Evolutionary conservation across 1,140 invertebrate species (phyloP).

Genomic region (Lycorma delicatula): DNA sequence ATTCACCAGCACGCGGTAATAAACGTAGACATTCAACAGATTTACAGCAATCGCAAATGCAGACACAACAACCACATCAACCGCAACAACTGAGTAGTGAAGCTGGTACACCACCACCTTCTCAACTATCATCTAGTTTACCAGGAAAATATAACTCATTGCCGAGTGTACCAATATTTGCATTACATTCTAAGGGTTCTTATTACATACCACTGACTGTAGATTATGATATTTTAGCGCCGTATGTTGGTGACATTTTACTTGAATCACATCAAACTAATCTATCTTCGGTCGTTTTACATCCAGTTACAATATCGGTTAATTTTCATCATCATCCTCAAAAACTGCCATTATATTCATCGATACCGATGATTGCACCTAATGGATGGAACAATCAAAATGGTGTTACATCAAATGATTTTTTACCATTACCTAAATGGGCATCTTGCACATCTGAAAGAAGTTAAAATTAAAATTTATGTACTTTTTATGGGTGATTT

Average conservation of each 20-base stretch:
- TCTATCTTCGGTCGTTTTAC: constrained; percentile 54
- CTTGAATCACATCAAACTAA: constrained; percentile 43
- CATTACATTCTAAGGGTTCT: constrained; percentile 72
- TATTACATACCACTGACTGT: constrained; percentile 88
- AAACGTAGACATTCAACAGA: not conserved
- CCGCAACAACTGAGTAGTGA: too few relatives aligned
- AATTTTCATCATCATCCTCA: constrained; percentile 48
- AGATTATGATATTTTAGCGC: constrained; percentile 62
- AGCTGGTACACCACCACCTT: too few relatives aligned
- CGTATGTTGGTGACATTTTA: constrained; percentile 48
- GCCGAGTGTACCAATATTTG: constrained; percentile 63
- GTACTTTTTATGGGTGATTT: too few relatives aligned
- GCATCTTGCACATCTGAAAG: constrained; percentile 7
- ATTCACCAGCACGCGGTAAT: too few relatives aligned
- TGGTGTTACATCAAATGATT: not conserved
- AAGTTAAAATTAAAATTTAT: not conserved
- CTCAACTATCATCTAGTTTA: too few relatives aligned
- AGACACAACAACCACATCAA: too few relatives aligned
- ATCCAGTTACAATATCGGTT: constrained; percentile 86
- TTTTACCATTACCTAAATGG: constrained; percentile 14
- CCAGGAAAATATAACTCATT: too few relatives aligned
- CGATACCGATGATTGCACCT: not conserved
- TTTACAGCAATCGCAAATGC: too few relatives aligned
- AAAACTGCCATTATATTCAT: not conserved
- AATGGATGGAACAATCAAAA: not conserved